A percentile compares a stretch with the other conserved stretches of the same genome.
Conservation (phyloP, 2,113 vertebrate genomes). For the Merops nubicus region DNA sequence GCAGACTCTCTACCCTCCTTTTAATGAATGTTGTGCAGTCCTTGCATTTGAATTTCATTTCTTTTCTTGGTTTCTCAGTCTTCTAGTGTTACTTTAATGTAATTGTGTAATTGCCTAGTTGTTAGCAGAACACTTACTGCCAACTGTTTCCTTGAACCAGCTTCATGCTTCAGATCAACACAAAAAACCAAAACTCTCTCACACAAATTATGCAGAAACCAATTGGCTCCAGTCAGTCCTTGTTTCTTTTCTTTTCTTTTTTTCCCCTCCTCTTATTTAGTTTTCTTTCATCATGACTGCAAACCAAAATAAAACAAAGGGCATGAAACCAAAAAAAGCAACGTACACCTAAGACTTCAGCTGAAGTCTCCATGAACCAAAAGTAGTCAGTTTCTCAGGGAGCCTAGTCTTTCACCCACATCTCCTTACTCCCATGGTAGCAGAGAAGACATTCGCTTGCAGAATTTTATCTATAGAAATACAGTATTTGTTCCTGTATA, state of each 20-base stretch:
- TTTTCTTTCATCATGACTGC: neutral
- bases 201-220: neutral
- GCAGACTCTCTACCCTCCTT: neutral
- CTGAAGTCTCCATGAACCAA: neutral
- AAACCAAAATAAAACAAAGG: conserved; percentile 5
- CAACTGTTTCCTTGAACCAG: neutral
- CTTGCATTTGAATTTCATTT: neutral
- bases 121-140: neutral
- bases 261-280: too few species aligned
- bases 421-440: neutral
- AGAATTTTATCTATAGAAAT: neutral
- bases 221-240: neutral
- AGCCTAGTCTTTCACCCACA: neutral
- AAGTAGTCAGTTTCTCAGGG: neutral
- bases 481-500: neutral
- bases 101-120: neutral
- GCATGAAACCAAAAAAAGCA: neutral
- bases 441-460: neutral
- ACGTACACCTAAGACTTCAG: neutral
- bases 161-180: neutral
- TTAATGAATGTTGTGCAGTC: neutral
- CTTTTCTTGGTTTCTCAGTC: conserved; percentile 1
- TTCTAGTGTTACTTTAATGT: conserved; percentile 2
- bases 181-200: neutral
- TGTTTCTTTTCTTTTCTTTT: neutral